Evolutionary conservation across 2,888 invertebrate species (phyloP), one percentile per base, ranked within the genome.

Genomic region (Axea sp.): DNA sequence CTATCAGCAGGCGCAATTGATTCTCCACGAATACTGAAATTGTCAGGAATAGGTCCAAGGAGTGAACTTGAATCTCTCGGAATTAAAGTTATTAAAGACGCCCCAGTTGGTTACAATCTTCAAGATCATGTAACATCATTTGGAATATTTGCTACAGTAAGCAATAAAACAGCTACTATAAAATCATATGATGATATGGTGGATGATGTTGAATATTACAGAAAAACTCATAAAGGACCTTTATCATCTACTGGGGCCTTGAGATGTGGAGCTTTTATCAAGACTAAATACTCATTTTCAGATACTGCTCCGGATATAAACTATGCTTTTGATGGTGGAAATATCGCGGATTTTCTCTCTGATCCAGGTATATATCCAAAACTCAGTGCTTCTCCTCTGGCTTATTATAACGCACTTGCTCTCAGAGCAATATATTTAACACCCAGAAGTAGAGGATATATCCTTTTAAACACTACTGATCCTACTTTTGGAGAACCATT

Each of bases 1-100:
- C 78, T 91, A 3, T 92, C 93, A 4, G 93, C 93, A 0, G 94
- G 96, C 0, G 91, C 95, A 0, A 92, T 96, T 74, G 94, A 94
- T 86, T 92, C 94, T 0, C 94, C 96, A 0, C 95, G 96, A 85
- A 83, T 96, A 6, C 80, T 92, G 9, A 91, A 92, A 91, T 85
- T 92, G 1, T 91, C 92, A 0, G 92, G 92, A 0, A 86, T 93
- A 6, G 93, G 93, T 0, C 93, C 93, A 0, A 89, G 86, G 77
- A 85, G 90, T 1, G 92, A 93, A 75, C 83, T 93, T 47, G 80
- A 89, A 69, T 86, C 90, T 1, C 81, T 91, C 0, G 89, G 89
- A 9, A 93, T 94, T 71, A 88, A 90, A 0, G 89, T 92, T 0
- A 84, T 93, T 31, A 86, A 90, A 76, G 90, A 94, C 81, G 88